Evolutionary conservation across 2,113 vertebrate species (phyloP).

Genomic region (Shinisaurus crocodilurus): DNA sequence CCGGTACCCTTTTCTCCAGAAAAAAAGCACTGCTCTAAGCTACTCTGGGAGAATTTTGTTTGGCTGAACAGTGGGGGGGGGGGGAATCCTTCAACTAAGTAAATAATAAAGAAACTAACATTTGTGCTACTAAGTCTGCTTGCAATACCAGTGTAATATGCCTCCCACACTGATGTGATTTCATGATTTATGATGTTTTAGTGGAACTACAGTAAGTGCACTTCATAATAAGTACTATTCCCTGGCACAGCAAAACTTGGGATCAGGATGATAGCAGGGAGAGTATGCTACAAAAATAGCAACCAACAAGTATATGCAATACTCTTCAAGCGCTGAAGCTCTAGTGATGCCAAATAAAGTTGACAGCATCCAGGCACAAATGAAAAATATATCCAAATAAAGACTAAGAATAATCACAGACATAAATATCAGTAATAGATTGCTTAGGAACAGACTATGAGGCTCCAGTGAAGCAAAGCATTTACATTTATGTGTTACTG

Average conservation of each 20-base stretch:
- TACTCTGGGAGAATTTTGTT: neutral
- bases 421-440: neutral
- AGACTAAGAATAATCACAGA: slow-evolving; percentile 14
- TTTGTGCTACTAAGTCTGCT: neutral
- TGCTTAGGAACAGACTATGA: slow-evolving; percentile 6
- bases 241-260: neutral
- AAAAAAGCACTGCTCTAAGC: too few species aligned
- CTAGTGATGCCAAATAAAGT: neutral
- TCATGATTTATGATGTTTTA: neutral
- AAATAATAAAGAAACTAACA: neutral
- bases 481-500: neutral
- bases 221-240: neutral
- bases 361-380: neutral
- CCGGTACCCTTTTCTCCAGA: too few species aligned
- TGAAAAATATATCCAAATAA: neutral
- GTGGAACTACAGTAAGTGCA: neutral
- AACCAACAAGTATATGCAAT: neutral
- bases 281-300: neutral
- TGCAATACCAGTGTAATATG: neutral
- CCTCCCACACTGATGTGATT: neutral
- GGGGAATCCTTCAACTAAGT: neutral
- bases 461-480: neutral
- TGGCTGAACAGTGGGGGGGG: neutral
- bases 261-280: neutral
- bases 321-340: neutral